Percentiles rank a stretch among this genome's conserved stretches.
Conservation (phyloP, 2,113 vertebrate genomes). For the Tetrao urogallus region DNA sequence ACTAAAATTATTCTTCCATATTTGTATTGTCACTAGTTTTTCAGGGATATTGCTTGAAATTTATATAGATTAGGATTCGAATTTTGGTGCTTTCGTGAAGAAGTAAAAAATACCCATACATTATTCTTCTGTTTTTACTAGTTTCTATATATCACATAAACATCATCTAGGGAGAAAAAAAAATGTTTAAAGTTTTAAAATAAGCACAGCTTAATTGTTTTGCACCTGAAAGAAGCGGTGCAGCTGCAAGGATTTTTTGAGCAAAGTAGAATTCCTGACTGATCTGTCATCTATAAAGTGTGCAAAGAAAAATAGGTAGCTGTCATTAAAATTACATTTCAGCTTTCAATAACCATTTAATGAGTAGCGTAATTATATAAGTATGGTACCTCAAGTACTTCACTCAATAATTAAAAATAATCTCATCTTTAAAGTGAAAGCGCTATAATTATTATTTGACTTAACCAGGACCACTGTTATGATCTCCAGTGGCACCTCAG, state of each 20-base stretch:
- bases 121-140: conserved; percentile 12
- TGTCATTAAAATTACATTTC: conserved; percentile 81
- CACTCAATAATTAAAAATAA: conserved; percentile 84
- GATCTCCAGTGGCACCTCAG: conserved; percentile 76
- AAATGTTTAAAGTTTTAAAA: conserved; percentile 54
- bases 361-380: conserved; percentile 80
- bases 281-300: conserved; percentile 79
- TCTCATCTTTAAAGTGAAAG: conserved; percentile 82
- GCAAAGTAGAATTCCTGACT: conserved; percentile 70
- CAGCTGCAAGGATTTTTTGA: conserved; percentile 70
- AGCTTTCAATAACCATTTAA: conserved; percentile 81
- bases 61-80: neutral
- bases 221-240: conserved; percentile 61
- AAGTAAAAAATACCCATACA: neutral
- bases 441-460: conserved; percentile 80
- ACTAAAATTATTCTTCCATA: conserved; percentile 52
- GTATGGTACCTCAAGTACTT: conserved; percentile 78
- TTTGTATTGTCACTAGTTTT: conserved; percentile 36
- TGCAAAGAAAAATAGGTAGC: conserved; percentile 79
- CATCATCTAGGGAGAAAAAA: conserved; percentile 10
- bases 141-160: neutral
- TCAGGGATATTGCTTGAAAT: neutral
- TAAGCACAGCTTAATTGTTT: conserved; percentile 54
- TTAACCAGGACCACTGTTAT: conserved; percentile 79
- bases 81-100: neutral